phyloP scores from a whole-genome alignment of 2,888 invertebrate species.

The Spodoptera exigua region DNA sequence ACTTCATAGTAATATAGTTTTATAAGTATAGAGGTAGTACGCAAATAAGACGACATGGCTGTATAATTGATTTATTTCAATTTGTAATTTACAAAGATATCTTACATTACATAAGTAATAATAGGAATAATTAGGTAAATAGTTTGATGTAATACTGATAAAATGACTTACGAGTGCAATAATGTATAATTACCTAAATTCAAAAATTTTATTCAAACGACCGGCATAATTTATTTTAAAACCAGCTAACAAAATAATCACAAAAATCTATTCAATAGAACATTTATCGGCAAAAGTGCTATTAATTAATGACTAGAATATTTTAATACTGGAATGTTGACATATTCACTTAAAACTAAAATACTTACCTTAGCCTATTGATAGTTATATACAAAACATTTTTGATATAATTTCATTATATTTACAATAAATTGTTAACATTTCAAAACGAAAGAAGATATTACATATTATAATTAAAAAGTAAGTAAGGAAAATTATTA shows the following conservation, averaged over 20 bases:
- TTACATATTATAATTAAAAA: constrained; percentile 11
- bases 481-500: background rate
- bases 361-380: constrained; percentile 19
- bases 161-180: constrained; percentile 28
- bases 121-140: no score
- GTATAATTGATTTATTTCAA: constrained; percentile 35
- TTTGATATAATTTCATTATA: constrained; percentile 48
- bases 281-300: constrained; percentile 20
- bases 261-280: constrained; percentile 18
- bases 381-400: constrained; percentile 46
- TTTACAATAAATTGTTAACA: constrained; percentile 42
- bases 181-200: constrained; percentile 19
- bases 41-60: constrained; percentile 3
- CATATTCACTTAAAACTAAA: constrained; percentile 27
- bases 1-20: no score
- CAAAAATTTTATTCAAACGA: constrained; percentile 21
- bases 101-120: no score
- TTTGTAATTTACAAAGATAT: constrained; percentile 47
- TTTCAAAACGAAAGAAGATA: constrained; percentile 2
- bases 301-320: constrained; percentile 51
- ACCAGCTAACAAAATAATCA: constrained; percentile 19
- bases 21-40: no score
- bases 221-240: background rate
- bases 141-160: constrained; percentile 36
- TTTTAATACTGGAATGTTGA: constrained; percentile 49